Conservation (phyloP, 1,140 invertebrate genomes). For the Drosophila varians region DNA sequence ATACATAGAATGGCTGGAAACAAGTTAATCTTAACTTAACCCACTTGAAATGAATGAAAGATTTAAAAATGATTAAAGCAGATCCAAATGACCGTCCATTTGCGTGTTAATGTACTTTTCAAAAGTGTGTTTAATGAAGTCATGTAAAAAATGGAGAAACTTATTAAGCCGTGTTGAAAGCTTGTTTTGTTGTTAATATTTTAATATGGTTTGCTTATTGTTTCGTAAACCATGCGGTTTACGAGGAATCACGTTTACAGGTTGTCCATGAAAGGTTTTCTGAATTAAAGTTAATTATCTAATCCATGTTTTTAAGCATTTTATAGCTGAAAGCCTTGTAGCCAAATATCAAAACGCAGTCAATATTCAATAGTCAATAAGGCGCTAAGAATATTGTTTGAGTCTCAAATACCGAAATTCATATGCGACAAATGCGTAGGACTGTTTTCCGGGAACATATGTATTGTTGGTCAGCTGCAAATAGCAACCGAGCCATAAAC, state of each 20-base stretch:
- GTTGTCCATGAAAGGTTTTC: neutral
- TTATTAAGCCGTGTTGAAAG: neutral
- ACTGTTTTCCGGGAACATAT: slow-evolving; percentile 35
- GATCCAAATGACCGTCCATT: neutral
- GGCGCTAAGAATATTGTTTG: neutral
- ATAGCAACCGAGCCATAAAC: slow-evolving; percentile 41
- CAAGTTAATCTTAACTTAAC: neutral
- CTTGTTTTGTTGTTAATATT: neutral
- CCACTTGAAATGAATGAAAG: neutral
- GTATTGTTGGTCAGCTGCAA: slow-evolving; percentile 49
- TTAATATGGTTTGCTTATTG: neutral
- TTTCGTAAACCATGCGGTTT: neutral
- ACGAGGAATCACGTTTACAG: neutral
- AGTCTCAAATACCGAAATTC: slow-evolving; percentile 14
- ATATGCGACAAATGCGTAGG: slow-evolving; percentile 12
- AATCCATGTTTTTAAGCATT: too few relatives aligned
- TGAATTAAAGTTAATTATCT: neutral
- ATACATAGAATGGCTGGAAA: neutral
- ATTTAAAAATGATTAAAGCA: neutral
- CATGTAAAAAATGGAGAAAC: neutral
- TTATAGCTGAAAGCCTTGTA: too few relatives aligned
- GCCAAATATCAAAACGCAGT: too few relatives aligned
- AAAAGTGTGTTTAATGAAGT: neutral
- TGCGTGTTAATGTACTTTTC: neutral
- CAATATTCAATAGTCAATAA: neutral